phyloP scores from a whole-genome alignment of 2,797 vertebrate genomes.

The Enteromius paludinosus region DNA sequence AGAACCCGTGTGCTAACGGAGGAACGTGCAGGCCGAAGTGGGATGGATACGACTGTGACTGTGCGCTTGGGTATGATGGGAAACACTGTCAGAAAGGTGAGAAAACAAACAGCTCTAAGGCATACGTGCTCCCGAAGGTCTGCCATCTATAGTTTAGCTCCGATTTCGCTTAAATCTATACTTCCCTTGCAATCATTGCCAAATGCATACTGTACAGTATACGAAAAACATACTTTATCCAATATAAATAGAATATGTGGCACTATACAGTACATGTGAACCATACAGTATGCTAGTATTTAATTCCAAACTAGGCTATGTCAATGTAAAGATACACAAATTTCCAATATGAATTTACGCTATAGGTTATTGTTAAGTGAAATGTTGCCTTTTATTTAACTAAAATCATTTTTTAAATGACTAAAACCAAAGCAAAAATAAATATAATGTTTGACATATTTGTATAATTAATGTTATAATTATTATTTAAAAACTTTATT shows the following conservation, averaged over 20 bases:
- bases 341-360: neutral
- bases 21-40: slow-evolving; percentile 90
- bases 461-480: neutral
- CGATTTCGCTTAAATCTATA: neutral
- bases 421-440: neutral
- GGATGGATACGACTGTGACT: slow-evolving; percentile 93
- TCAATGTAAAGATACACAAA: neutral
- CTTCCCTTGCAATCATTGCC: neutral
- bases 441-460: neutral
- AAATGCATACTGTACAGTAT: neutral
- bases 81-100: slow-evolving; percentile 95
- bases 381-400: neutral
- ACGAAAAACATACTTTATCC: neutral
- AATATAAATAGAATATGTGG: neutral
- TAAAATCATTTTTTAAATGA: neutral
- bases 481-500: neutral
- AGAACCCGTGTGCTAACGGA: slow-evolving; percentile 87
- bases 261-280: neutral
- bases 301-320: neutral
- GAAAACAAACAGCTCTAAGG: neutral
- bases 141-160: neutral
- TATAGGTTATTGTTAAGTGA: neutral
- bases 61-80: slow-evolving; percentile 91
- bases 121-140: neutral
- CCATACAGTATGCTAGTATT: neutral